These are phyloP conservation scores for Platycheirus rosarum DNA, from an alignment of 2,888 invertebrate species.

Conservation along the genomic window DNA sequence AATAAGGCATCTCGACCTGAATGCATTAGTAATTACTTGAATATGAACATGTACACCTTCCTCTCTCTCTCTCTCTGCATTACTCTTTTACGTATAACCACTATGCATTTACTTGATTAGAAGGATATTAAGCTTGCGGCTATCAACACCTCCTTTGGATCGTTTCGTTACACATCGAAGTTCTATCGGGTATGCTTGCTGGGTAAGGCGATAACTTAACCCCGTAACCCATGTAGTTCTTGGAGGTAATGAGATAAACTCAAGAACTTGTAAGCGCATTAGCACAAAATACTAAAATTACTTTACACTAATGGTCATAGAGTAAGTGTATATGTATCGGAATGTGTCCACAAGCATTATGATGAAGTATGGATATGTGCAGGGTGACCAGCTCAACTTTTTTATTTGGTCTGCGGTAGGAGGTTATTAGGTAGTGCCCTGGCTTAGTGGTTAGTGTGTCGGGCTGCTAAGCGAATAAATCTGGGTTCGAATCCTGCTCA, in stretches of 20 bases:
- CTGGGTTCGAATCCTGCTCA: too few relatives aligned
- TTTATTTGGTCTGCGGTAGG: too few relatives aligned
- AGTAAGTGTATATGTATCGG: neutral
- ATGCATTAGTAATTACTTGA: conserved; percentile 69
- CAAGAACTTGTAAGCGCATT: conserved; percentile 80
- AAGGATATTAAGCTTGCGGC: conserved; percentile 70
- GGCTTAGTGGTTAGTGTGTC: too few relatives aligned
- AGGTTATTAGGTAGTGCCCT: too few relatives aligned
- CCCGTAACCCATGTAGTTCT: neutral
- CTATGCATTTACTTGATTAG: conserved; percentile 73
- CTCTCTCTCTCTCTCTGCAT: neutral
- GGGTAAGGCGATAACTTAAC: conserved; percentile 33
- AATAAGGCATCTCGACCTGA: conserved; percentile 64
- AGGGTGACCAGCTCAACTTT: conserved; percentile 17
- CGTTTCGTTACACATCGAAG: conserved; percentile 66
- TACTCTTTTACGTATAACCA: conserved; percentile 35
- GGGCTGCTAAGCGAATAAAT: too few relatives aligned
- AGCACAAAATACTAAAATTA: conserved; percentile 76
- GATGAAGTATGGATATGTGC: neutral
- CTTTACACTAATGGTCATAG: conserved; percentile 71
- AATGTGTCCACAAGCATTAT: conserved; percentile 41
- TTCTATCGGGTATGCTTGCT: neutral
- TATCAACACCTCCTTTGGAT: conserved; percentile 61
- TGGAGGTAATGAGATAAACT: conserved; percentile 80
- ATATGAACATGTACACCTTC: conserved; percentile 4